Conservation (phyloP, 1,140 invertebrate species). For the Agrypnia vestita region DNA sequence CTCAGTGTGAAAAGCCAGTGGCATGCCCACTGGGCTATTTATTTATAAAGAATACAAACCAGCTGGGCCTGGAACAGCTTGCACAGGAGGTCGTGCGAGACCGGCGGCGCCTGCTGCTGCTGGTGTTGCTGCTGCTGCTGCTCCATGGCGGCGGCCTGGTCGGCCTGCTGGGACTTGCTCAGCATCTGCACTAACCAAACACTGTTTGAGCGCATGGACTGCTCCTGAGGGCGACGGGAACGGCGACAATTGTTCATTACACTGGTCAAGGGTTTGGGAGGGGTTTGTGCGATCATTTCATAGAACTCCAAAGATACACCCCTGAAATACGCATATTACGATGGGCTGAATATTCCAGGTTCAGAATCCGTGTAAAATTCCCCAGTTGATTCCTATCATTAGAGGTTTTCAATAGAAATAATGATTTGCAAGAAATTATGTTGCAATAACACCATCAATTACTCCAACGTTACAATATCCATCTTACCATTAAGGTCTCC, state of each 20-base stretch:
- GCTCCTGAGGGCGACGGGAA: not conserved
- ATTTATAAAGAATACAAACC: conserved; percentile 20
- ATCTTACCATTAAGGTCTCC: too few species aligned
- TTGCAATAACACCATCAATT: too few species aligned
- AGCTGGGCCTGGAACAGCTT: conserved; percentile 73
- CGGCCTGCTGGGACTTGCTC: conserved; percentile 72
- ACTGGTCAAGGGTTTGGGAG: conserved; percentile 2
- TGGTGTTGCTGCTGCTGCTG: conserved; percentile 62
- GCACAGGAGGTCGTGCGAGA: conserved; percentile 71
- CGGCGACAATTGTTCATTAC: not conserved
- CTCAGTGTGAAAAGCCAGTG: too few species aligned
- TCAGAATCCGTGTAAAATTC: too few species aligned
- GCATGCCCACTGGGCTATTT: too few species aligned
- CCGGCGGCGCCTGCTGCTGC: conserved; percentile 64
- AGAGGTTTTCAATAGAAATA: too few species aligned
- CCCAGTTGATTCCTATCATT: too few species aligned
- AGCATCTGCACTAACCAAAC: conserved; percentile 69
- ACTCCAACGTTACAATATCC: too few species aligned
- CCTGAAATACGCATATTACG: too few species aligned
- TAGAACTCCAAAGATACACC: too few species aligned
- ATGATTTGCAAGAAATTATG: too few species aligned
- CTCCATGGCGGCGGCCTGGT: conserved; percentile 63
- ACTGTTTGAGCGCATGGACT: conserved; percentile 26
- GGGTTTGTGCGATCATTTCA: not conserved
- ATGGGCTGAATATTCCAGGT: too few species aligned